Base-by-base conservation (phyloP, 2,113 vertebrate species). In the Ceyx melanurus region DNA sequence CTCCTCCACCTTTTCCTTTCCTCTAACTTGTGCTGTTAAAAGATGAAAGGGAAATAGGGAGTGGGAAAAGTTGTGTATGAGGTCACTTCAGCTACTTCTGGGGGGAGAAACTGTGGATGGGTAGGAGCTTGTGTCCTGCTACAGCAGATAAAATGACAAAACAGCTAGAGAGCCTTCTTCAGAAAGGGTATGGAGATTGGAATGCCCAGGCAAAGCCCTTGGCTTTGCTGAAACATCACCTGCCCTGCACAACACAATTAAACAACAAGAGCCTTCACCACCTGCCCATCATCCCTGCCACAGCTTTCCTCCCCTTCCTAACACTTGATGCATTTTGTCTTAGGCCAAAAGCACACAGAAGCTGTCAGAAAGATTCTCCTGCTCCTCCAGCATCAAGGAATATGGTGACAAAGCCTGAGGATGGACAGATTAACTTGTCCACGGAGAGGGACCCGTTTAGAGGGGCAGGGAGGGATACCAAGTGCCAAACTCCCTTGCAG, bases 21-120 rank as follows among this genome's bases (percentile, higher is more conserved):
- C 56, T 85, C 83, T 81, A 75, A n/a, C 25, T 90, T 42, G 71
- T 88, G 89, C 84, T 95, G 90, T 75, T 84, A 54, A 40, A 82
- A 92, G 54, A 82, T n/a, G 33, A 80, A 73, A 90, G 37, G 20
- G 29, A 8, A 4, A 42, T 46, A 15, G 25, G 17, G 11, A 10
- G 7, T 77, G 13, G 56, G 33, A 66, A 73, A 51, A 87, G 21
- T 25, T 8, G 11, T 21, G 7, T 22, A 8, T 37, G 42, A 62
- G 42, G 10, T 50, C 19, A 15, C 13, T 62, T 61, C 54, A 80
- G 58, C 45, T 79, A 1, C 10, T 78, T 65, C 45, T 76, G 9
- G 7, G 48, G 35, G 6, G 5, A 88, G 50, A 68, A 20, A 25
- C 28, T 3, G 2, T 2, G 7, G 45, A 31, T 31, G 31, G 45